A percentile compares a stretch with the other conserved stretches of the same genome.
Evolutionary conservation across 2,888 invertebrate species (phyloP).

Genomic region (Vandiemenella viatica): DNA sequence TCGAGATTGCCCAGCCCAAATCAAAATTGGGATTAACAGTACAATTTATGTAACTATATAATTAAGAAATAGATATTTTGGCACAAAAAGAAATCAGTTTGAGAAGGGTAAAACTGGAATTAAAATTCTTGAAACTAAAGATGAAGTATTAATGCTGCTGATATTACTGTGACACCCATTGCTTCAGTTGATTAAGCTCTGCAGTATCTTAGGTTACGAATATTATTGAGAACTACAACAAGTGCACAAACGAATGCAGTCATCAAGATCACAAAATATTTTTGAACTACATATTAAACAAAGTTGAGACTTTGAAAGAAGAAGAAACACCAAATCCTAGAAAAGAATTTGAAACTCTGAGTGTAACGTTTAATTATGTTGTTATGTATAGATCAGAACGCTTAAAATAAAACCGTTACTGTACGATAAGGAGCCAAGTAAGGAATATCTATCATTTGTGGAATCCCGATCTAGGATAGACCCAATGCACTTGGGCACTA

Average conservation of each 20-base stretch:
- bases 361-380: too few relatives aligned
- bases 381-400: too few relatives aligned
- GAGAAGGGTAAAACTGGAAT: constrained; percentile 38
- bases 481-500: too few relatives aligned
- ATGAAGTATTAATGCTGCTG: constrained; percentile 86
- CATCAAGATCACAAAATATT: constrained; percentile 92
- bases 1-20: constrained; percentile 48
- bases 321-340: too few relatives aligned
- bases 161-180: constrained; percentile 70
- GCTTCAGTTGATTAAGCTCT: constrained; percentile 68
- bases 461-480: too few relatives aligned
- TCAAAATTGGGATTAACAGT: constrained; percentile 65
- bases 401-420: too few relatives aligned
- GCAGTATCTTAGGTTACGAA: constrained; percentile 75
- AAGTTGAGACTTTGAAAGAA: too few relatives aligned
- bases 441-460: too few relatives aligned
- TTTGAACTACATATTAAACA: constrained; percentile 85
- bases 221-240: constrained; percentile 89
- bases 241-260: constrained; percentile 98
- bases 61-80: constrained; percentile 91
- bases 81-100: constrained; percentile 52
- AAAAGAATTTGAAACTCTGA: too few relatives aligned
- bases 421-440: too few relatives aligned
- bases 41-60: constrained; percentile 94
- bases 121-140: constrained; percentile 75